These are phyloP conservation scores for Xanthia icteritia DNA, from an alignment of 2,888 invertebrate genomes.

Conservation along the genomic window DNA sequence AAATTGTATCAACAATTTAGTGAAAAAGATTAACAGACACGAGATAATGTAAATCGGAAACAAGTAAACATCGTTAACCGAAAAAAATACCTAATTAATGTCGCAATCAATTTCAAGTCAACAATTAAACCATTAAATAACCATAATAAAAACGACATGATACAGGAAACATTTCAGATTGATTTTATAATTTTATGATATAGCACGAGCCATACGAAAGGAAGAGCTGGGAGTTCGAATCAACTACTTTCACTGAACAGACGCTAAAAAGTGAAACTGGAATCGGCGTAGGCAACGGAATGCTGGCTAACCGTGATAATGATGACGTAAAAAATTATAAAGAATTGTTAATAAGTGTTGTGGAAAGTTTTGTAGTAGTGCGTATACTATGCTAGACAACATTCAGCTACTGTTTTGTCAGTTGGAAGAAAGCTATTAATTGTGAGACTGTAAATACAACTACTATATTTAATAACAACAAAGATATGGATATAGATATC, in stretches of 20 bases:
- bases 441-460: background rate
- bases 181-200: slow-evolving; percentile 69
- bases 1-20: background rate
- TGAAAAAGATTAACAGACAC: background rate
- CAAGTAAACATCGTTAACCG: background rate
- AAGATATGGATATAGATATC: background rate
- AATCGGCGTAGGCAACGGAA: slow-evolving; percentile 77
- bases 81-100: slow-evolving; percentile 1
- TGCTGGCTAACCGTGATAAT: slow-evolving; percentile 80
- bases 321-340: slow-evolving; percentile 69
- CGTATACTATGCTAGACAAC: background rate
- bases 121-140: slow-evolving; percentile 53
- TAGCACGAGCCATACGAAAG: slow-evolving; percentile 79
- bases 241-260: slow-evolving; percentile 86
- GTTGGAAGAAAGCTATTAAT: background rate
- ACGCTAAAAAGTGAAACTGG: slow-evolving; percentile 90
- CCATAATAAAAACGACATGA: slow-evolving; percentile 21
- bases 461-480: background rate
- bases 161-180: slow-evolving; percentile 61
- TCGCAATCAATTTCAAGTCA: slow-evolving; percentile 11
- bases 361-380: slow-evolving; percentile 61
- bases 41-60: slow-evolving; percentile 26
- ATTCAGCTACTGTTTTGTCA: background rate
- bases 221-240: slow-evolving; percentile 84
- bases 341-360: slow-evolving; percentile 60